Percentiles rank a stretch among this genome's conserved stretches.
phyloP scores from a whole-genome alignment of 1,140 invertebrate species.

The Aradophagus sp. region DNA sequence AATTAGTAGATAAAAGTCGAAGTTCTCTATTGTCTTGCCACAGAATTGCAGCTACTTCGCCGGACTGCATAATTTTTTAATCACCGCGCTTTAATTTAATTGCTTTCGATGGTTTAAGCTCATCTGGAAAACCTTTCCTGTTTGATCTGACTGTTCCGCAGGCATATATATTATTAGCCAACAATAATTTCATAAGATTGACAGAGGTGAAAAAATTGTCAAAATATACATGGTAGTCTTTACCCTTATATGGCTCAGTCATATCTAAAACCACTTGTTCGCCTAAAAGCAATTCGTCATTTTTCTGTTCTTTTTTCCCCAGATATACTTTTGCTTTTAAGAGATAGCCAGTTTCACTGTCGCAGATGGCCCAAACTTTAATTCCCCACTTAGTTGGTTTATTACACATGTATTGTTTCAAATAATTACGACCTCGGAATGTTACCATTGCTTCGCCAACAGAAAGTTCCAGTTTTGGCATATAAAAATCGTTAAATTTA shows the following conservation, averaged over 20 bases:
- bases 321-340: constrained; percentile 11
- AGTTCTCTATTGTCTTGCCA: constrained; percentile 29
- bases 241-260: constrained; percentile 5
- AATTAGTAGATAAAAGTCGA: constrained; percentile 14
- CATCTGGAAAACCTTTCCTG: constrained; percentile 10
- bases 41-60: constrained; percentile 3
- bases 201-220: constrained; percentile 14
- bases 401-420: constrained; percentile 10
- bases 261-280: constrained; percentile 13
- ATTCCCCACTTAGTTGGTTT: constrained; percentile 20
- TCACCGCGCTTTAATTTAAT: constrained; percentile 14
- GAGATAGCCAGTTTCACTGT: constrained; percentile 13
- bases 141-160: constrained; percentile 19
- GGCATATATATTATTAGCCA: constrained; percentile 18
- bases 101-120: constrained; percentile 17
- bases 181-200: constrained; percentile 6
- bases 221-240: constrained; percentile 8
- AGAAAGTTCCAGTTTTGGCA: constrained; percentile 5
- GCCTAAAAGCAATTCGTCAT: constrained; percentile 8
- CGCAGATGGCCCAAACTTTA: constrained; percentile 19
- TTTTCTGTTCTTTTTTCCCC: constrained; percentile 13
- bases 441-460: constrained; percentile 14
- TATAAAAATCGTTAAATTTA: constrained; percentile 14
- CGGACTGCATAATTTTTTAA: constrained; percentile 14
- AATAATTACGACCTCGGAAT: neutral